These are phyloP conservation scores for Anhinga anhinga DNA, from an alignment of 2,113 vertebrate genomes.

Conservation along the genomic window DNA sequence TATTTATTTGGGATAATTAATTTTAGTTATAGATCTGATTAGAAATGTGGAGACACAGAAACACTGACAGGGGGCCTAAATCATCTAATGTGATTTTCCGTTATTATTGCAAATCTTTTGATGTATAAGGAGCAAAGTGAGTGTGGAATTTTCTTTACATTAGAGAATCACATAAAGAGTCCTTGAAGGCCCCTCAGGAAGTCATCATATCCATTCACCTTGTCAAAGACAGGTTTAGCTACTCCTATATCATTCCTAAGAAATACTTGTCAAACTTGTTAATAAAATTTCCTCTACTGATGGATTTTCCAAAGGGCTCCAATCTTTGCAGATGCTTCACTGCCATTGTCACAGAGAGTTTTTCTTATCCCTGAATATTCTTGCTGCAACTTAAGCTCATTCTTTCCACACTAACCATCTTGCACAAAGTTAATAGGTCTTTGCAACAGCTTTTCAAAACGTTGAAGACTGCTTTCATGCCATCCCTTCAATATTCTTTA, in stretches of 20 bases:
- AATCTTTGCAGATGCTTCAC: background rate
- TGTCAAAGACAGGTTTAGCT: background rate
- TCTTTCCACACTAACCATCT: background rate
- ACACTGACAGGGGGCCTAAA: background rate
- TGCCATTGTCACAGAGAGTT: background rate
- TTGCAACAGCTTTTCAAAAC: background rate
- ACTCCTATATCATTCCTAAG: background rate
- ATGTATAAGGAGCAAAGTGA: background rate
- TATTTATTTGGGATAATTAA: background rate
- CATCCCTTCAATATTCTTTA: background rate
- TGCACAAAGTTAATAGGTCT: background rate
- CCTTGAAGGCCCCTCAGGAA: background rate
- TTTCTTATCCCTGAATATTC: background rate
- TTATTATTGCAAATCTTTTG: background rate
- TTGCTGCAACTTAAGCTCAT: background rate
- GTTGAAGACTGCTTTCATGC: background rate
- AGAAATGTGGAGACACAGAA: background rate
- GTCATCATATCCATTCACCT: background rate
- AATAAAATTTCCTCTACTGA: background rate
- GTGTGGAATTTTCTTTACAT: background rate
- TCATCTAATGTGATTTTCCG: background rate
- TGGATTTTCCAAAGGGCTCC: background rate
- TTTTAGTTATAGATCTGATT: background rate
- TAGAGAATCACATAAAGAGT: background rate
- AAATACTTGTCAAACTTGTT: background rate